Base-by-base conservation (phyloP, 1,140 invertebrate genomes). In the Saccostrea glomerata region DNA sequence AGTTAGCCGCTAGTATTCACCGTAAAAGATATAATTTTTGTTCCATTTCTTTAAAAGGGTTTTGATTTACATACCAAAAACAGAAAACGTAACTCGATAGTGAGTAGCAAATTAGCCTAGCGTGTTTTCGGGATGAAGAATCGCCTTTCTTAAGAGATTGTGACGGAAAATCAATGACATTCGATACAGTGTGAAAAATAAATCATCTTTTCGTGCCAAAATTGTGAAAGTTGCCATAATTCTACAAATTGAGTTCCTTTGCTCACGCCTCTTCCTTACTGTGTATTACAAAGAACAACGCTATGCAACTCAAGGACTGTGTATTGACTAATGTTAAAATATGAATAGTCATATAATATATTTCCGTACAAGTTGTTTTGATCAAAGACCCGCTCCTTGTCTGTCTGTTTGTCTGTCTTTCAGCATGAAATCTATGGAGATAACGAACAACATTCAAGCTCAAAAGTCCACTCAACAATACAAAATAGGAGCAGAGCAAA, bases 1-100 rank as follows among this genome's bases (percentile, higher is more conserved):
- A 23, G 70, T 77, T 77, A 77, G 70, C 25, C 70, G 70, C 70
- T 77, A 30, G 70, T 73, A 73, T 73, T 73, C 30, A 23, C 70
- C 15, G 70, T 77, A 77, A 77, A 77, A 77, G 70, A 77, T 77
- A 77, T 77, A 25, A 77, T 77, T 77, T 77, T 13, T 40, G 70
- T 25, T 77, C 70, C 70, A 77, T 77, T 77, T 77, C 70, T 77
- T 77, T 77, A 30, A 77, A 77, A 77, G 70, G 70, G 70, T 77
- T 36, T 77, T 77, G 70, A 77, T 77, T 77, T 77, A 77, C 70
- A 77, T 77, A 30, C 12, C 70, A 77, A 30, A 77, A 77, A 77
- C 70, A 30, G 70, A 36, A 36, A 23, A 30, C 23, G 70, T 77
- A 40, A 77, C 70, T 77, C 36, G 25, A 77, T 77, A 77, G 70